phyloP scores from a whole-genome alignment of 1,140 invertebrate species.

The Carposina sasakii region DNA sequence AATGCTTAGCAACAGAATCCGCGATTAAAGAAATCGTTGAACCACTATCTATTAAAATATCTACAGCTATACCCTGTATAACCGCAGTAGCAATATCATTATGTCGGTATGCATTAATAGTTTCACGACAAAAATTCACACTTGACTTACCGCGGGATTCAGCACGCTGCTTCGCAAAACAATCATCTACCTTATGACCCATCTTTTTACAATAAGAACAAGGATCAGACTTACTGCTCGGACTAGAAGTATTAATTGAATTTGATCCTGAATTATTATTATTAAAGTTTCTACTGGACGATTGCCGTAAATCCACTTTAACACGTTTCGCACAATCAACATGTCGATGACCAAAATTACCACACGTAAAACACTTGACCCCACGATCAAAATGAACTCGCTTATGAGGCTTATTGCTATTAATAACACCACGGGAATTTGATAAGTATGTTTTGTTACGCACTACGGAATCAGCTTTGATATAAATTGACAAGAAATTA shows the following conservation, averaged over 20 bases:
- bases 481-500: slow-evolving; percentile 8
- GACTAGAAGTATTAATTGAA: no score
- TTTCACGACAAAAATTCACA: background rate
- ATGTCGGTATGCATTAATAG: background rate
- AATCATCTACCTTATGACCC: background rate
- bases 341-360: no score
- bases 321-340: no score
- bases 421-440: background rate
- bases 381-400: no score
- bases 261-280: no score
- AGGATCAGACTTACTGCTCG: no score
- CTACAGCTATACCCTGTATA: background rate
- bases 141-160: background rate
- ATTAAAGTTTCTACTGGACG: no score
- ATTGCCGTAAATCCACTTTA: no score
- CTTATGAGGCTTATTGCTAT: no score
- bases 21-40: background rate
- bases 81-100: background rate
- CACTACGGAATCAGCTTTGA: background rate
- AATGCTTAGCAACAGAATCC: background rate
- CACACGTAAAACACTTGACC: no score
- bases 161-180: background rate
- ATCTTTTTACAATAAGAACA: no score
- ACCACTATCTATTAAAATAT: slow-evolving; percentile 4
- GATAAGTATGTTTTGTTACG: background rate